These are phyloP conservation scores for Lacerta bilineata DNA, from an alignment of 2,797 vertebrate species.

Conservation along the genomic window DNA sequence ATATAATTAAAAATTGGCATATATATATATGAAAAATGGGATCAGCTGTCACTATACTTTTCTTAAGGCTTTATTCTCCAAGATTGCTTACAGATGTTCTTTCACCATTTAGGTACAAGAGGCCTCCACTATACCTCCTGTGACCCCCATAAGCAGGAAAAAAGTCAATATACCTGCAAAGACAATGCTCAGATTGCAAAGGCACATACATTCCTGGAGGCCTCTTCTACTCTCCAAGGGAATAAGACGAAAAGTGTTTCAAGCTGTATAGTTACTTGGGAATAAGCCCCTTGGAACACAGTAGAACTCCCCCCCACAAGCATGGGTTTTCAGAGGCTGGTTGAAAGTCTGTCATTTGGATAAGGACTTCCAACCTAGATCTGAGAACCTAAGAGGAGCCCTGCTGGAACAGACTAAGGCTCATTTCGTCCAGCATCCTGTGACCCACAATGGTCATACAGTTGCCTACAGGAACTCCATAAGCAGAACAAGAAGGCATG, in stretches of 20 bases:
- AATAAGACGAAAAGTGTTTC: not conserved
- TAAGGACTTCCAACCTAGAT: not conserved
- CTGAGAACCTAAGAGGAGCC: not conserved
- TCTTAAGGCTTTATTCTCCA: not conserved
- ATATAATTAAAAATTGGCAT: conserved; percentile 29
- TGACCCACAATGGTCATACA: not conserved
- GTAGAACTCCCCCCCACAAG: not conserved
- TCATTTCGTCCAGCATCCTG: not conserved
- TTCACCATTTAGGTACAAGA: not conserved
- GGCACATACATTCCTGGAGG: not conserved
- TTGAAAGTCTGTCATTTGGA: not conserved
- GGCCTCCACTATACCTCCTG: not conserved
- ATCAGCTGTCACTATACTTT: not conserved
- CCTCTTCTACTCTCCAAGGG: not conserved
- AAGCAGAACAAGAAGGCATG: not conserved
- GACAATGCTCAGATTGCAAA: conserved; percentile 9
- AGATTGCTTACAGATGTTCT: conserved; percentile 30
- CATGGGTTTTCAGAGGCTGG: not conserved
- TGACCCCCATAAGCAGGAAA: conserved; percentile 17
- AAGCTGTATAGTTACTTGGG: not conserved
- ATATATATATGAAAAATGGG: not conserved
- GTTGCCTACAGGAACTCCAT: not conserved
- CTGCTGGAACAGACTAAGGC: not conserved
- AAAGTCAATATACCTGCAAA: not conserved
- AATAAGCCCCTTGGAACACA: not conserved